Conservation (phyloP, 2,888 invertebrate species). For the Acleris cristana region DNA sequence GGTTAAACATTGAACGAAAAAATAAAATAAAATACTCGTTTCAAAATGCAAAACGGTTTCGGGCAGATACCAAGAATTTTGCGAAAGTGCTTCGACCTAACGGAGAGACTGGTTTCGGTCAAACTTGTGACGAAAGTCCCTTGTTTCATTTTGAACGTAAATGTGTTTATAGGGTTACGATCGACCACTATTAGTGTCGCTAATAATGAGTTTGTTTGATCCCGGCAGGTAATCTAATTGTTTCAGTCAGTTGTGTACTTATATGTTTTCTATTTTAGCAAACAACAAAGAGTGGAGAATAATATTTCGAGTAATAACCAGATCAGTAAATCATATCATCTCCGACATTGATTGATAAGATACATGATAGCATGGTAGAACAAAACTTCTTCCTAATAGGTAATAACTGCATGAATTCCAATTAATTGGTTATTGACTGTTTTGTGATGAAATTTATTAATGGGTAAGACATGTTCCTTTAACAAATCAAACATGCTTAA, state of each 20-base stretch:
- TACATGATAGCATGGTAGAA: too few species aligned
- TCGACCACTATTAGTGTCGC: conserved; percentile 6
- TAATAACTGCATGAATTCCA: too few species aligned
- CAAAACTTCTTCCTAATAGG: too few species aligned
- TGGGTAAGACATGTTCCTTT: too few species aligned
- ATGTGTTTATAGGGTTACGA: conserved; percentile 27
- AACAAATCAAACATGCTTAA: too few species aligned
- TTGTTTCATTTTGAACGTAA: conserved; percentile 8
- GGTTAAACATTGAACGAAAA: too few species aligned
- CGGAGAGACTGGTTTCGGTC: neutral
- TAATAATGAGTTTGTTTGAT: conserved; percentile 2
- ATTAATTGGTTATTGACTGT: too few species aligned
- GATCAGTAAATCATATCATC: too few species aligned
- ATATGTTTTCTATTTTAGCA: neutral
- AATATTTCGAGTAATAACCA: too few species aligned
- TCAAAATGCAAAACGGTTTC: conserved; percentile 3
- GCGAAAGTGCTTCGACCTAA: neutral
- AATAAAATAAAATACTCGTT: too few species aligned
- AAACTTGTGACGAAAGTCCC: neutral
- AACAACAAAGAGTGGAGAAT: neutral
- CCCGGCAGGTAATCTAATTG: neutral
- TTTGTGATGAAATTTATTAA: too few species aligned
- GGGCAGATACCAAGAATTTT: neutral
- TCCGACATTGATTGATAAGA: too few species aligned
- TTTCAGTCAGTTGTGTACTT: neutral